Percentiles rank a stretch among this genome's conserved stretches.
Conservation (phyloP, 2,888 invertebrate species). For the Sinotaia quadrata region DNA sequence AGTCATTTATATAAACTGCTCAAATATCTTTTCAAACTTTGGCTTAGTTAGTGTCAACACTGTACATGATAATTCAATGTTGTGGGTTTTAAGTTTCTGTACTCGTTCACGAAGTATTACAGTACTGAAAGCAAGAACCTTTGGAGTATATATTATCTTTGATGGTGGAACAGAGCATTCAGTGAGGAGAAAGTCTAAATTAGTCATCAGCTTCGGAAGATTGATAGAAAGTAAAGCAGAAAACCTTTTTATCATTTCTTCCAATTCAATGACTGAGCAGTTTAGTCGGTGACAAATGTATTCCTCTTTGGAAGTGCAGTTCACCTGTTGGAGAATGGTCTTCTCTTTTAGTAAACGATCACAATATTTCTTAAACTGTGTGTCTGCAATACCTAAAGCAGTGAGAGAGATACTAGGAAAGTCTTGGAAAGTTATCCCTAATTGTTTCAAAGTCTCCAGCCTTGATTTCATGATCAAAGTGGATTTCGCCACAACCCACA, state of each 20-base stretch:
- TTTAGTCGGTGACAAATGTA: constrained; percentile 11
- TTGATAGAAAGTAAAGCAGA: background rate
- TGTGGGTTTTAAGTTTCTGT: constrained; percentile 1
- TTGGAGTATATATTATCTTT: background rate
- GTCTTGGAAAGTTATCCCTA: constrained; percentile 4
- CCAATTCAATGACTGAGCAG: constrained; percentile 2
- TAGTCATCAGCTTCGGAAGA: constrained; percentile 17
- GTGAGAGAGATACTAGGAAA: constrained; percentile 13
- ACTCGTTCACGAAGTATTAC: constrained; percentile 4
- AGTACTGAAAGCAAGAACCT: constrained; percentile 8
- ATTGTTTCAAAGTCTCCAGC: constrained; percentile 1
- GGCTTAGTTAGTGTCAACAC: background rate
- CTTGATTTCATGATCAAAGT: constrained; percentile 1
- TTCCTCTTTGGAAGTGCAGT: background rate
- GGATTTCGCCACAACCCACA: constrained; percentile 16
- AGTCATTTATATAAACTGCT: background rate
- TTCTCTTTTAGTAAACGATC: constrained; percentile 18
- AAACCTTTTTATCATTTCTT: background rate
- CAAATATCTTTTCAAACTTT: constrained; percentile 1
- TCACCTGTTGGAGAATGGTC: constrained; percentile 1
- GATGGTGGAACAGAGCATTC: constrained; percentile 7
- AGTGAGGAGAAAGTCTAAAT: constrained; percentile 4
- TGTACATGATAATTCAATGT: background rate
- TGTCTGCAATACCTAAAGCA: background rate
- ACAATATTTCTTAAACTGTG: constrained; percentile 10